Base-by-base conservation (phyloP, 30 jellyfish, hydroid and myxozoan species). In the Hydra vulgaris region DNA sequence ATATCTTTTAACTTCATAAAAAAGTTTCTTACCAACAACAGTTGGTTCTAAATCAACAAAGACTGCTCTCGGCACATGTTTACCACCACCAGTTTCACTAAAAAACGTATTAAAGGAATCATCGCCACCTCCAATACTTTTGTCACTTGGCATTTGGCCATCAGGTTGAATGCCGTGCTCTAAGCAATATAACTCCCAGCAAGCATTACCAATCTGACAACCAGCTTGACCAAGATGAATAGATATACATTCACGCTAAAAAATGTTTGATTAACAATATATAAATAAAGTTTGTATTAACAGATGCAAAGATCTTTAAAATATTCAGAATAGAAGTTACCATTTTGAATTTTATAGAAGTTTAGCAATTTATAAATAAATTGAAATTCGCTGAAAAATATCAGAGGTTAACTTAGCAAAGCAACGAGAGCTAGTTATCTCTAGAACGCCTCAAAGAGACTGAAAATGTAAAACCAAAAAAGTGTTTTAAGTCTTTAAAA, bases 171-270 rank as follows among this genome's bases (percentile, higher is more conserved):
- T 91, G 53, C 98, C 98, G 81, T 91, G 98, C 85, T 91, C 98
- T 67, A 91, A 52, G 82, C 98, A 91, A 72, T 91, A 91, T 27
- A 91, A 76, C 81, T 91, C 98, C 98, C 98, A 91, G 89, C 98
- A 91, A 72, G 98, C 96, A 87, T 91, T 91, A 89, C 98, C 98
- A 75, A 92, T 88, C 71, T 91, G 98, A 7, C 81, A 89, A 1
- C 98, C 98, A 52, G 98, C 98, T 80, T 91, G 98, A 52, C 98
- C 98, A 70, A 91, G 92, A 85, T 91, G 98, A 40, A 91, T 70
- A 27, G 98, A 91, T 66, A 91, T 87, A 81, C 98, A 91, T 80
- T 91, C 98, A 66, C 98, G 81, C 98, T 89, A 81, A 20, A 56
- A 55, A 72, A 18, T 25, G 24, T 7, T 68, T 68, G 4, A 3